phyloP scores from a whole-genome alignment of 1,140 invertebrate genomes.

The Stenopsyche tienmushanensis region DNA sequence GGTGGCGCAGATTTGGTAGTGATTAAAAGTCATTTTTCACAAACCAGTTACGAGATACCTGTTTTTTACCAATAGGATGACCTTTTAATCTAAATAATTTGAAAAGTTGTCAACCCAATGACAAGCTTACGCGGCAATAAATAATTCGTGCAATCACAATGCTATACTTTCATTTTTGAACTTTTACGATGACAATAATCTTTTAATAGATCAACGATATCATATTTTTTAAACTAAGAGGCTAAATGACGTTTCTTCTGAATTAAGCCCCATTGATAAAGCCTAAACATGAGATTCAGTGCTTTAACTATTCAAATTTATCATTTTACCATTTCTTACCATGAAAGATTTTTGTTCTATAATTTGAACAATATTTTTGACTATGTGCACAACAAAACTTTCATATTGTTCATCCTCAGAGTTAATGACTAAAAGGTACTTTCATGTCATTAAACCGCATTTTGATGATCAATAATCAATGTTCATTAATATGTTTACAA shows the following conservation, averaged over 20 bases:
- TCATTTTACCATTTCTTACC: no score
- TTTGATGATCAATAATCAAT: no score
- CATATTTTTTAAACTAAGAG: neutral
- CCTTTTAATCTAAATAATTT: constrained; percentile 14
- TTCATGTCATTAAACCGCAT: no score
- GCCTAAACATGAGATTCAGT: neutral
- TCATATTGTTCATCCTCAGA: no score
- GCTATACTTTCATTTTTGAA: constrained; percentile 1
- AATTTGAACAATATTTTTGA: no score
- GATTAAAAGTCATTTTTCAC: neutral
- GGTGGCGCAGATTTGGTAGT: neutral
- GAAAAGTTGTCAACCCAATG: constrained; percentile 6
- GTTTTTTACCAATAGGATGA: neutral
- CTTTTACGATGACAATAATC: neutral
- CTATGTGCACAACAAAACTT: no score
- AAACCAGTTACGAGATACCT: neutral
- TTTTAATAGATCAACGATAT: neutral
- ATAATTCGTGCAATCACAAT: neutral
- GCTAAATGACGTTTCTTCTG: neutral
- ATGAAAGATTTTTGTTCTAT: no score
- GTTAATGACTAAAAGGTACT: no score
- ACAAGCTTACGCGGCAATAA: neutral
- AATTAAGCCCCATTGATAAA: neutral
- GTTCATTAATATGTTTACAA: no score
- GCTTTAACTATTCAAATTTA: no score